These are phyloP conservation scores for Camponotus pennsylvanicus DNA, from an alignment of 1,140 invertebrate species.

Conservation along the genomic window DNA sequence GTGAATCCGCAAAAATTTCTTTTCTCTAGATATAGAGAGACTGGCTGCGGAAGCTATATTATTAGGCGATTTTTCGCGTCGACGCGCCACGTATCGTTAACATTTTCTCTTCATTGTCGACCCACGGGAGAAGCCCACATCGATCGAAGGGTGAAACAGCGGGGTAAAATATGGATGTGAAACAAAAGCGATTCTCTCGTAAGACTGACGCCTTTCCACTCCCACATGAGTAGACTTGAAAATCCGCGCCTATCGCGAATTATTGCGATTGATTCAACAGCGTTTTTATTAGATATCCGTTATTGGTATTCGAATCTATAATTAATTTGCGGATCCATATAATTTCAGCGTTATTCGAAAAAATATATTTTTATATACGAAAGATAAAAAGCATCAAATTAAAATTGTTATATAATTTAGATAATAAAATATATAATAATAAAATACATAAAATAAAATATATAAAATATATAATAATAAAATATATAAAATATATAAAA, in stretches of 20 bases:
- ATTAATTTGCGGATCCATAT: not conserved
- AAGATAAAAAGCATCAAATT: not conserved
- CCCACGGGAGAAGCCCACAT: slow-evolving; percentile 13
- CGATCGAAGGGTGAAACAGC: not conserved
- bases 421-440: not conserved
- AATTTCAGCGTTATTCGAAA: not conserved
- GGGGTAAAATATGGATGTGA: slow-evolving; percentile 2
- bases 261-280: slow-evolving; percentile 2
- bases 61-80: slow-evolving; percentile 8
- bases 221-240: slow-evolving; percentile 31
- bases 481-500: too few relatives aligned
- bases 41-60: not conserved
- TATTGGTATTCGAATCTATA: not conserved
- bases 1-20: not conserved
- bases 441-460: too few relatives aligned
- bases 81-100: not conserved
- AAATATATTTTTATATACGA: not conserved
- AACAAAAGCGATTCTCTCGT: slow-evolving; percentile 47
- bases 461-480: too few relatives aligned
- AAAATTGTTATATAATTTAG: slow-evolving; percentile 9
- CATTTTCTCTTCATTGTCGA: not conserved
- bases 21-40: not conserved
- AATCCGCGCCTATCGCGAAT: slow-evolving; percentile 9
- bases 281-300: slow-evolving; percentile 11
- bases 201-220: slow-evolving; percentile 30